Evolutionary conservation across 2,888 invertebrate species (phyloP), one percentile per base, ranked within the genome.

Genomic region (Lymantria monacha): DNA sequence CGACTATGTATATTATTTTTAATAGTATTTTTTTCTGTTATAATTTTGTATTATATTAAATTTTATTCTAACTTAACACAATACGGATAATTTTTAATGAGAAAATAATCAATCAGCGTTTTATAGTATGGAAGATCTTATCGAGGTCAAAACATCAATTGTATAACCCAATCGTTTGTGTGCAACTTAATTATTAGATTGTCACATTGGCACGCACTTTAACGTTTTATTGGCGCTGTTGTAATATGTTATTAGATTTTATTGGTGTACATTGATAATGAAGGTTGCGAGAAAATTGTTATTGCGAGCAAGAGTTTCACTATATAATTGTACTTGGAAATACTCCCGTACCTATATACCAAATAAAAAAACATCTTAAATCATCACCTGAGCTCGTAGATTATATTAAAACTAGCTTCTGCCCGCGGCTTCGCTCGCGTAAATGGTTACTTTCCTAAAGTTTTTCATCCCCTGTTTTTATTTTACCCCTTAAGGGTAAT

Each of bases 181-280:
- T 42, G 30, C 37, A 49, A 42, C 57, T 58, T 66, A 66, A 66
- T 67, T 64, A 67, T 61, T 58, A 51, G 48, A 60, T 53, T 68
- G 69, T 62, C 69, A 68, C 66, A 22, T 22, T 66, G 68, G 33
- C 66, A 68, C 66, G 65, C 54, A 45, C 56, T 22, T 41, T 30
- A 7, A 44, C 61, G 53, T 53, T 53, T 55, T 56, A 52, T 41
- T 42, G 42, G 2, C 9, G 30, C 33, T 65, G 56, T 56, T 55
- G 67, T 53, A 67, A 65, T 46, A 41, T 49, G 42, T 55, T 48
- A 56, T 66, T 59, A 50, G 40, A 49, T 48, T 49, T 44, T 54
- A 57, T 60, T 42, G 14, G 44, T 48, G 41, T 11, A n/a, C 33
- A 42, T 48, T 44, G 30, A 36, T 13, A 41, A 42, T 55, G 53